Base-by-base conservation (phyloP, 2,797 vertebrate species). In the Anguilla obscura region DNA sequence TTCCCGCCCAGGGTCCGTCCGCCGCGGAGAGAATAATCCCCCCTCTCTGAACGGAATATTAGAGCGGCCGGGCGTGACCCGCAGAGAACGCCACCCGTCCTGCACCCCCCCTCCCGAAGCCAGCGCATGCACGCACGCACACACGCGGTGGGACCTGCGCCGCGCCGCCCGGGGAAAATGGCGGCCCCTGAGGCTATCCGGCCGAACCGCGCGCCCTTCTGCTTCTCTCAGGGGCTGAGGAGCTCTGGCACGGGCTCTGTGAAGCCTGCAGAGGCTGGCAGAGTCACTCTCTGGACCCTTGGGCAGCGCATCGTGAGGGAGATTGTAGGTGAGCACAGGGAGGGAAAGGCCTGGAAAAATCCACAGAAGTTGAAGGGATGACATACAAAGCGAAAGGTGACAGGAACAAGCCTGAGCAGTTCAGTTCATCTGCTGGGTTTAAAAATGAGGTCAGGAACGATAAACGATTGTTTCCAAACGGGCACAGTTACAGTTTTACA, bases 41-140 rank as follows among this genome's bases (percentile, higher is more conserved):
- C 40, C 27, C 92, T 91, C 94, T 94, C 94, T 92, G 95, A 94
- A 96, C 95, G 96, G 94, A 95, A 96, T 95, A 95, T 95, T 95
- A 94, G 95, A 95, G 95, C 95, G 95, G 94, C 93, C 95, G 93
- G 95, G 95, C 95, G 95, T 94, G 96, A 95, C 95, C 94, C 94
- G 94, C 93, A 93, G 90, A 95, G 94, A 95, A 95, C 95, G 95
- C 95, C 93, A 91, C 60, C 89, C 87, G 91, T 94, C 96, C 95
- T 96, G 94, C 94, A 95, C 95, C 93, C 60, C 40, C 40, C 40
- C 40, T 40, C 40, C 94, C 90, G 91, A 93, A 94, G 93, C 94
- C 93, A 94, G 95, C 93, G 92, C 93, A 92, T 91, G 92, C 93
- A 92, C 94, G 94, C 92, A 93, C 58, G 4, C 16, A 24, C 58